Evolutionary conservation across 2,888 invertebrate genomes (phyloP), one percentile per base, ranked within the genome.

Genomic region (Nasonovia ribisnigri): DNA sequence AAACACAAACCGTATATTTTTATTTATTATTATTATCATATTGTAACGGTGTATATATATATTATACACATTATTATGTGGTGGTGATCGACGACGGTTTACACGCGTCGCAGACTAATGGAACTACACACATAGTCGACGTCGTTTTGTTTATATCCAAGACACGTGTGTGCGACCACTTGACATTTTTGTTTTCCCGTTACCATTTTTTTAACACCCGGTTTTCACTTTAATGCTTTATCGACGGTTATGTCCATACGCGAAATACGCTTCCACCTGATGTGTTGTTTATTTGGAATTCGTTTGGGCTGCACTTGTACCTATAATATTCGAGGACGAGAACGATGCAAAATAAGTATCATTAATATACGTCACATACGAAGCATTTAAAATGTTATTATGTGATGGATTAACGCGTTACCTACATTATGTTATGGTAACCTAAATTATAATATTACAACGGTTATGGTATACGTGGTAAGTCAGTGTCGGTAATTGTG

Each of bases 101-200:
- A 77, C 51, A 29, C 29, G 20, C 43, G 36, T n/a, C 2, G 16
- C 16, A 42, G 42, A 84, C 91, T 90, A 90, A 90, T 90, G 90
- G 77, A 84, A 48, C 67, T 42, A 54, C 3, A 16, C 60, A 6
- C 60, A 8, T 57, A 57, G 77, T 11, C 51, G 77, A 36, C 36
- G 54, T 36, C 42, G 42, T 42, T 42, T 84, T 91, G 91, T 91
- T 91, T 84, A 91, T 51, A 26, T 51, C 90, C 91, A 24, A 57
- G 84, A 91, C 91, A 84, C 91, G 91, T 91, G 91, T 51, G 29
- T 48, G 77, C 46, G 29, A 43, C 91, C 91, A 91, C 91, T 91
- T 84, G 84, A 91, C 42, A 84, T 84, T 84, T 51, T 46, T 60
- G 2, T 46, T 89, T 88, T 77, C 20, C 77, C 77, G 77, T 77